These are phyloP conservation scores for Nymphalis urticae DNA, from an alignment of 2,888 invertebrate genomes.

Conservation along the genomic window DNA sequence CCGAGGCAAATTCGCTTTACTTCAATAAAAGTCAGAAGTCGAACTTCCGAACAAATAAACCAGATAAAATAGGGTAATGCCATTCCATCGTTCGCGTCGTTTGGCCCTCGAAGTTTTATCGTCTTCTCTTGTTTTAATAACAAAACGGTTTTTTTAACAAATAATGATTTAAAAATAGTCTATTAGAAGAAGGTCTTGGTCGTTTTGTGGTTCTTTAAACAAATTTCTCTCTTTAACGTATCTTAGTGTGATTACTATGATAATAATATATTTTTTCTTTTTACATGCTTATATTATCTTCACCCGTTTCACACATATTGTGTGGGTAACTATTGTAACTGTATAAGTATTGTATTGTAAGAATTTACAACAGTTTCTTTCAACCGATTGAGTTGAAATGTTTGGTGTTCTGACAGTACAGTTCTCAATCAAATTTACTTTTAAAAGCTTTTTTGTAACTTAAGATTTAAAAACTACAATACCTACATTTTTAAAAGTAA, in stretches of 20 bases:
- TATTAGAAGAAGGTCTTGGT: not conserved
- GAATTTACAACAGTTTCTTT: not conserved
- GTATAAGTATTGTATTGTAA: too few relatives aligned
- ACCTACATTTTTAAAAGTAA: not conserved
- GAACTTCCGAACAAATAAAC: constrained; percentile 22
- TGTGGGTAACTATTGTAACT: too few relatives aligned
- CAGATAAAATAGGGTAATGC: constrained; percentile 23
- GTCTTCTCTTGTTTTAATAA: not conserved
- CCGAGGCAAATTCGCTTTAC: constrained; percentile 17
- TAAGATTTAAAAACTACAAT: not conserved
- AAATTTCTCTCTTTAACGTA: too few relatives aligned
- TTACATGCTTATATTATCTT: not conserved
- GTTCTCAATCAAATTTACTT: too few relatives aligned
- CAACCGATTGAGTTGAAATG: not conserved
- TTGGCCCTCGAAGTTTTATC: constrained; percentile 3
- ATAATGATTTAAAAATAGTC: not conserved
- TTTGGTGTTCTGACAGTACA: too few relatives aligned
- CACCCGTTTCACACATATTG: not conserved
- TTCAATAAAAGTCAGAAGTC: constrained; percentile 22
- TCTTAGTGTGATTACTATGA: too few relatives aligned
- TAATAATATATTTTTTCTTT: too few relatives aligned
- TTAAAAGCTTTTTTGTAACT: too few relatives aligned
- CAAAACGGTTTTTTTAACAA: not conserved
- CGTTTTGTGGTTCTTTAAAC: not conserved
- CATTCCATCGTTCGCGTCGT: constrained; percentile 16